These are phyloP conservation scores for Drosophila neutralis DNA, from an alignment of 2,888 invertebrate genomes.

Conservation along the genomic window DNA sequence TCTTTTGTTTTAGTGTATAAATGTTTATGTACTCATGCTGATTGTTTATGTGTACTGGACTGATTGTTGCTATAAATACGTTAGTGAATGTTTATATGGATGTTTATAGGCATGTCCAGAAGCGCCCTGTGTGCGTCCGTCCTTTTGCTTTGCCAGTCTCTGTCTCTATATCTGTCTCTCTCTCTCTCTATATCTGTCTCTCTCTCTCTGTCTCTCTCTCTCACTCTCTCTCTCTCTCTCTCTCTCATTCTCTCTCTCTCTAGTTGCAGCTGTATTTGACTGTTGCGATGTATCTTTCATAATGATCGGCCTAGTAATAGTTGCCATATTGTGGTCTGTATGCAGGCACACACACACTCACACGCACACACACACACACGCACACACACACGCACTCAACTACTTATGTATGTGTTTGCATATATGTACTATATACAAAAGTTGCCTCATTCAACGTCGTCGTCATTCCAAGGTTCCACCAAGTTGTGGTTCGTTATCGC, in stretches of 20 bases:
- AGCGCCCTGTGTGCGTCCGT: neutral
- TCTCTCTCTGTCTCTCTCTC: neutral
- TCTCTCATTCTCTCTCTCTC: too few species aligned
- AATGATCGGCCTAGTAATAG: constrained; percentile 58
- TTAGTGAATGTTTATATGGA: constrained; percentile 31
- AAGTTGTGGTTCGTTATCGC: constrained; percentile 63
- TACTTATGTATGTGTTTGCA: neutral
- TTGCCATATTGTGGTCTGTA: constrained; percentile 51
- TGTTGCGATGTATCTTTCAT: constrained; percentile 40
- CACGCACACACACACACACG: constrained; percentile 7
- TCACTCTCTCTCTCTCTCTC: neutral
- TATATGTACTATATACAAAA: constrained; percentile 9
- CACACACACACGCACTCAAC: neutral
- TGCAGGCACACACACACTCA: constrained; percentile 19
- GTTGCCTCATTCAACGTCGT: constrained; percentile 29
- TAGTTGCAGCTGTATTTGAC: constrained; percentile 17
- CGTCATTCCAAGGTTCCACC: constrained; percentile 52
- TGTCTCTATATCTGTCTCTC: neutral
- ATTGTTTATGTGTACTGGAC: constrained; percentile 2
- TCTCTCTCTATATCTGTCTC: neutral
- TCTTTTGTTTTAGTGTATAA: neutral
- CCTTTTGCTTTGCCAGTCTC: neutral
- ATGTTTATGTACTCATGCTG: neutral
- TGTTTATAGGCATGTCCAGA: constrained; percentile 23
- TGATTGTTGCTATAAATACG: constrained; percentile 1